Evolutionary conservation across 2,113 vertebrate species (phyloP).

Genomic region (Trichomycterus rosablanca): DNA sequence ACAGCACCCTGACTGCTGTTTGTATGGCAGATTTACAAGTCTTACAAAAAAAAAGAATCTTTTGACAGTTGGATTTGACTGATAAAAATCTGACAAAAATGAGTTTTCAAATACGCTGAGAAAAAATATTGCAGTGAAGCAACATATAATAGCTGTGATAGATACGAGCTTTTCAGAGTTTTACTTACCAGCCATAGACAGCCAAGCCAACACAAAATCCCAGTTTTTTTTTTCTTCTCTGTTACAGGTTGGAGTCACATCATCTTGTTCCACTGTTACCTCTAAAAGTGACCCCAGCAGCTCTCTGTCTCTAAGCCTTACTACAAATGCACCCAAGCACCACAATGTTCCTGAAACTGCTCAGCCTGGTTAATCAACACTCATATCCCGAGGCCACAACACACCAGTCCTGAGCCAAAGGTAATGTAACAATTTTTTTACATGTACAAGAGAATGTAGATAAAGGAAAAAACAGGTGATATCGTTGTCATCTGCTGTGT

Average conservation of each 20-base stretch:
- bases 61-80: no score
- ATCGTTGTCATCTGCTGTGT: slow-evolving; percentile 3
- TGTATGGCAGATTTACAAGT: no score
- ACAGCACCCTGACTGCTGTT: no score
- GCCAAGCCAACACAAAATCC: no score
- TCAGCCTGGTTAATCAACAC: slow-evolving; percentile 44
- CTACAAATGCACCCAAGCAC: slow-evolving; percentile 12
- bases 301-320: slow-evolving; percentile 5
- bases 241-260: neutral
- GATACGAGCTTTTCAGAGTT: neutral
- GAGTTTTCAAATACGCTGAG: no score
- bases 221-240: slow-evolving; percentile 9
- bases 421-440: neutral
- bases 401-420: neutral
- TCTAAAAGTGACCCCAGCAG: slow-evolving; percentile 5
- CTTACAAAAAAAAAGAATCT: no score
- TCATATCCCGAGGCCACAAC: slow-evolving; percentile 5
- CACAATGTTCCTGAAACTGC: slow-evolving; percentile 16
- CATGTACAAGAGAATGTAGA: neutral
- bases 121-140: no score
- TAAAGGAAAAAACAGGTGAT: neutral
- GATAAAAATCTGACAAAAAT: no score
- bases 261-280: slow-evolving; percentile 2
- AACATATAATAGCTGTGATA: no score
- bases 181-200: slow-evolving; percentile 43